Conservation (phyloP, 2,113 vertebrate genomes). For the Felis chaus region DNA sequence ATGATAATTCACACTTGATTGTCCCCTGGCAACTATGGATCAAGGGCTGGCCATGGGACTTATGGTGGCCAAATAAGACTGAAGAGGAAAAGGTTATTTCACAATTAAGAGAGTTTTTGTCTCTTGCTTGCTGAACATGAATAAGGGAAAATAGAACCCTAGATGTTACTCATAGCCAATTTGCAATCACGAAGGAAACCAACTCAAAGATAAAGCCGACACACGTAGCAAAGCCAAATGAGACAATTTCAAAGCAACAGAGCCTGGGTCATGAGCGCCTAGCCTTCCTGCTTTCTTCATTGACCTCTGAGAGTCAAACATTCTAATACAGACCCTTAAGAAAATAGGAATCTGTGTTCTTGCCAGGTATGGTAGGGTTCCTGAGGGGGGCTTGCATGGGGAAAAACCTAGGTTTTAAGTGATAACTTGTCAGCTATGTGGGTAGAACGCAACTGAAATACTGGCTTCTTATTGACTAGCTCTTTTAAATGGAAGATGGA, state of each 20-base stretch:
- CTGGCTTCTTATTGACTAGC: constrained; percentile 39
- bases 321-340: not conserved
- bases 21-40: not conserved
- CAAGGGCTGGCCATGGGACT: not conserved
- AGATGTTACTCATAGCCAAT: not conserved
- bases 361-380: not conserved
- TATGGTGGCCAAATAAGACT: not conserved
- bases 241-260: not conserved
- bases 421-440: constrained; percentile 5
- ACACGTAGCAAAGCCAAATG: not conserved
- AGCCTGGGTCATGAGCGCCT: not conserved
- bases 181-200: not conserved
- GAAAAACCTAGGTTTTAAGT: not conserved
- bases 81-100: not conserved
- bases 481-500: constrained; percentile 21
- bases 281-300: not conserved
- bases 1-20: not conserved
- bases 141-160: not conserved
- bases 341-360: not conserved
- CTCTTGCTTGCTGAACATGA: not conserved
- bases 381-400: not conserved
- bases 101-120: not conserved
- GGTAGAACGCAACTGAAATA: constrained; percentile 17
- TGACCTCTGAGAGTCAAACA: not conserved
- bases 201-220: not conserved